Evolutionary conservation across 2,888 invertebrate species (phyloP), one percentile per base, ranked within the genome.

Genomic region (Apoda limacodes): DNA sequence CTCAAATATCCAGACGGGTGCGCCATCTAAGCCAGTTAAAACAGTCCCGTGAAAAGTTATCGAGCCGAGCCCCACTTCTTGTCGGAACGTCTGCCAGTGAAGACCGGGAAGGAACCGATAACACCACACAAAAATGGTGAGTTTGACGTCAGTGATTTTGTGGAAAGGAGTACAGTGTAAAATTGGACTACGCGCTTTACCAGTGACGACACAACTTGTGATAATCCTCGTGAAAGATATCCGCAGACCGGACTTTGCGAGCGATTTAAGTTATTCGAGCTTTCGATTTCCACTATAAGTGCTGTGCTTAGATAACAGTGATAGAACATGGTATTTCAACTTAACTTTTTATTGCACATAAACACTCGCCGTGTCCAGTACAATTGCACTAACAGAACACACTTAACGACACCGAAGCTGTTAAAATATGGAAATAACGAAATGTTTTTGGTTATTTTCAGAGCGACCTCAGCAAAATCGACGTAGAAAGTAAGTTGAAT

Each of bases 401-500:
- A 58, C 53, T 56, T 52, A 55, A 64, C 60, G 53, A 60, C 52
- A 56, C 45, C 42, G 40, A 45, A 39, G 40, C 45, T 49, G 48
- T 54, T 48, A 52, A 30, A 50, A 58, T 52, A 60, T 61, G 60
- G 61, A 59, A 67, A 45, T 80, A 80, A 75, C 61, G 58, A 61
- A 65, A 64, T 70, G 35, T 71, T 71, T 80, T 78, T 81, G 60
- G 52, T 78, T 59, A 78, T 75, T 87, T 85, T 63, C 86, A 92
- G 92, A 90, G 90, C 82, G 90, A 93, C 84, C 87, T 93, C 74
- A 88, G 88, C 83, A 88, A 89, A 82, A 89, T 88, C 84, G 93
- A 93, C 78, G 75, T 93, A 76, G 93, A 93, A 86, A 91, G 93
- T 93, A 84, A 93, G 93, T 92, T 17, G n/a, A n/a, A n/a, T n/a